Evolutionary conservation across 2,113 vertebrate species (phyloP), one percentile per base, ranked within the genome.

Genomic region (Scortum barcoo): DNA sequence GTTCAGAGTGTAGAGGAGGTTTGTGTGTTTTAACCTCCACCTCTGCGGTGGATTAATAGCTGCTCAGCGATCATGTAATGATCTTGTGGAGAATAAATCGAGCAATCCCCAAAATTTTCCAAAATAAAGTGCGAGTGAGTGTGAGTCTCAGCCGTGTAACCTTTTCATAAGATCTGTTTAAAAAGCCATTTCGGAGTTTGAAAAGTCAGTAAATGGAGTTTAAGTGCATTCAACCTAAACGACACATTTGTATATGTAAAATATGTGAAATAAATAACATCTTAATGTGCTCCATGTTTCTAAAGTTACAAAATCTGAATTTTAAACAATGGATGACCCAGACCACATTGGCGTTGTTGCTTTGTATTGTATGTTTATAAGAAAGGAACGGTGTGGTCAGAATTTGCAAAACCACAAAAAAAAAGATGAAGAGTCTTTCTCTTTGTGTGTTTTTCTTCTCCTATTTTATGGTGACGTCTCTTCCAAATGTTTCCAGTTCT

Each of bases 341-440:
- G 75, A 87, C 86, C 82, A 51, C 84, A 58, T 33, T 87, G 48
- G 17, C 50, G 74, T 72, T 70, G 57, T 61, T 73, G 40, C 46
- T 69, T 88, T 58, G 33, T 51, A 38, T 33, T 71, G 26, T 48
- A 38, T 82, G 70, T 88, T 86, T 82, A 79, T 83, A 54, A 80
- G 71, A 83, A 80, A 38, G 5, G 28, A 83, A 53, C 38, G 33
- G 20, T 83, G 81, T 36, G 82, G 84, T 85, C 79, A 48, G 82
- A 50, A 30, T 76, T 76, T 48, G 28, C n/a, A n/a, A 60, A 77
- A 56, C 56, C 54, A 78, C 72, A 77, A 53, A 80, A 42, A 80
- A 42, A 81, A 68, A 1, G 51, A 72, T 17, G 10, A 57, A 13
- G 36, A 57, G 53, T 83, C n/a, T 69, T n/a, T 76, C 8, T 68